A percentile compares a stretch with the other conserved stretches of the same genome.
Evolutionary conservation across 2,888 invertebrate species (phyloP).

Genomic region (Rhagonycha fulva): DNA sequence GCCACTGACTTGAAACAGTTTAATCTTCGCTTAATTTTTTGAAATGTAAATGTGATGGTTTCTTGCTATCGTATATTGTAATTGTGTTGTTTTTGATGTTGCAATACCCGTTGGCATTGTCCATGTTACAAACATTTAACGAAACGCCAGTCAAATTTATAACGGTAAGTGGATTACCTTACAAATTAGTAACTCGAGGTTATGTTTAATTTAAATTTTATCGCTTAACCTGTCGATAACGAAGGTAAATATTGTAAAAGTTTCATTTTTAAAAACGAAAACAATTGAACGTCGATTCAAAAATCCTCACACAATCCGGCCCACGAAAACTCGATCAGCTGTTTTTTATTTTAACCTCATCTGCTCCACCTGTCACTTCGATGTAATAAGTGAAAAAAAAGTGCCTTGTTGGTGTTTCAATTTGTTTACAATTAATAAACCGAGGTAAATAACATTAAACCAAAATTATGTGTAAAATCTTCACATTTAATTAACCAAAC

Average conservation of each 20-base stretch:
- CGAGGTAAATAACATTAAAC: neutral
- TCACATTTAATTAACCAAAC: neutral
- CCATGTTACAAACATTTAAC: neutral
- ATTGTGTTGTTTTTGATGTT: neutral
- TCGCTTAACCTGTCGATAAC: neutral
- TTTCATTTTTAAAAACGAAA: neutral
- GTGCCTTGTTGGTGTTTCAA: neutral
- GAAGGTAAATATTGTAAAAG: neutral
- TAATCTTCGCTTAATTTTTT: neutral
- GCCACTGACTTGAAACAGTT: neutral
- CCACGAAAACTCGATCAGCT: neutral
- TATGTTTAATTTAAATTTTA: neutral
- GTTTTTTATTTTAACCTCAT: neutral
- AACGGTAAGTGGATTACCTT: neutral
- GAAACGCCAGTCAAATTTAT: neutral
- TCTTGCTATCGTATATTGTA: neutral
- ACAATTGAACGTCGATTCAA: neutral
- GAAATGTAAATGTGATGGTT: neutral
- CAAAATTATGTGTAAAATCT: neutral
- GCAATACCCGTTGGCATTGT: neutral
- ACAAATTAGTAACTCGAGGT: neutral
- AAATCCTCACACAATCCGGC: neutral
- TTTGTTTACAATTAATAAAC: neutral
- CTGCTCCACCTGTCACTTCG: neutral
- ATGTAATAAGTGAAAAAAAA: neutral